These are phyloP conservation scores for Tragelaphus oryx DNA, from an alignment of 2,797 vertebrate genomes.

Conservation along the genomic window DNA sequence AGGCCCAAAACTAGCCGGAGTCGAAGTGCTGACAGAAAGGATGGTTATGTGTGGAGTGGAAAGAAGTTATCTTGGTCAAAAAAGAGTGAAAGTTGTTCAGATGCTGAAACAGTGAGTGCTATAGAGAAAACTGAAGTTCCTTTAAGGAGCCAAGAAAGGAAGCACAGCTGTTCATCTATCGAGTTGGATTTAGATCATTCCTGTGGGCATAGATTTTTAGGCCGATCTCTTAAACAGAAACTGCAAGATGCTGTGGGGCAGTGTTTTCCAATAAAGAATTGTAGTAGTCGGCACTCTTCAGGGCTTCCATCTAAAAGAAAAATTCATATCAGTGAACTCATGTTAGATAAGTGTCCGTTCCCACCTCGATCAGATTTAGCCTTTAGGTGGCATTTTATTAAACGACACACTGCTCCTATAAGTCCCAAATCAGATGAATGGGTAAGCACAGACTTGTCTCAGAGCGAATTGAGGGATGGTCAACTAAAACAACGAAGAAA, in stretches of 20 bases:
- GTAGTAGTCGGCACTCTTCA: slow-evolving; percentile 86
- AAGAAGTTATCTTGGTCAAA: slow-evolving; percentile 92
- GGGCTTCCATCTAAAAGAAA: slow-evolving; percentile 93
- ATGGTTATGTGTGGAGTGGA: slow-evolving; percentile 91
- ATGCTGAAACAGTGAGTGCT: slow-evolving; percentile 63
- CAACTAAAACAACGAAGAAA: slow-evolving; percentile 67
- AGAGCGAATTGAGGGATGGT: slow-evolving; percentile 78
- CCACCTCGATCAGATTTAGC: slow-evolving; percentile 93
- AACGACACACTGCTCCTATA: slow-evolving; percentile 86
- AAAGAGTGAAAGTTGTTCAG: slow-evolving; percentile 80
- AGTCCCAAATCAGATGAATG: slow-evolving; percentile 78
- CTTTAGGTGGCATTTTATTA: slow-evolving; percentile 95
- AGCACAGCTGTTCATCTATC: slow-evolving; percentile 88
- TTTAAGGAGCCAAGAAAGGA: slow-evolving; percentile 88
- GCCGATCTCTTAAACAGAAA: slow-evolving; percentile 93
- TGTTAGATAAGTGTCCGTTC: slow-evolving; percentile 96
- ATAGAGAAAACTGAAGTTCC: slow-evolving; percentile 79
- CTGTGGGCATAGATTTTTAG: slow-evolving; percentile 89
- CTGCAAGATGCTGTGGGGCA: slow-evolving; percentile 95
- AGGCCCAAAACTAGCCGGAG: slow-evolving; percentile 92
- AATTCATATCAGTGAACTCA: slow-evolving; percentile 95
- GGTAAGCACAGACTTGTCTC: slow-evolving; percentile 81
- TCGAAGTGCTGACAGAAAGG: slow-evolving; percentile 91
- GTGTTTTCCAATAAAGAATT: slow-evolving; percentile 93
- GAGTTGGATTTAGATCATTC: slow-evolving; percentile 87